These are phyloP conservation scores for Agapornis canus DNA, from an alignment of 2,797 vertebrate species.

Conservation along the genomic window DNA sequence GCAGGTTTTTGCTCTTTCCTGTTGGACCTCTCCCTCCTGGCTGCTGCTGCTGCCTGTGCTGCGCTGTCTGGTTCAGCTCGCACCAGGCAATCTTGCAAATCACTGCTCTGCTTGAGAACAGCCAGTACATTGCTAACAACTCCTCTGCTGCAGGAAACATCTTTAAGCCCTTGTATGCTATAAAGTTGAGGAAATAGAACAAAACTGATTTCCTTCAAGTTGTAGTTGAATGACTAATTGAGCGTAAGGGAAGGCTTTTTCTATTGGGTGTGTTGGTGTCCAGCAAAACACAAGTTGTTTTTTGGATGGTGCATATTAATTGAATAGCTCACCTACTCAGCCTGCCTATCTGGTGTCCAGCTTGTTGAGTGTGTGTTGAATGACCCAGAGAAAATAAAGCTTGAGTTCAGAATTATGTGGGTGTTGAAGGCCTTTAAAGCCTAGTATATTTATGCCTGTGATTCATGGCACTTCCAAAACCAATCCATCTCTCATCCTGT, in stretches of 20 bases:
- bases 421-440: slow-evolving; percentile 10
- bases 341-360: background rate
- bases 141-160: background rate
- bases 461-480: slow-evolving; percentile 22
- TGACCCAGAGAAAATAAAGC: background rate
- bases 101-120: background rate
- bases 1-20: background rate
- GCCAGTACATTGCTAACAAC: background rate
- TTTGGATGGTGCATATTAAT: background rate
- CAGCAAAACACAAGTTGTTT: background rate
- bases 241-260: background rate
- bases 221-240: background rate
- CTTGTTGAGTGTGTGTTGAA: rapidly evolving
- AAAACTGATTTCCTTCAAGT: slow-evolving; percentile 5
- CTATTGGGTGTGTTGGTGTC: background rate
- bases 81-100: background rate
- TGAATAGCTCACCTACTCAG: background rate
- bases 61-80: background rate
- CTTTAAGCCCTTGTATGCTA: background rate
- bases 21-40: background rate
- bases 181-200: background rate
- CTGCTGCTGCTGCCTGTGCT: background rate
- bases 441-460: background rate
- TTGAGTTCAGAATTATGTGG: background rate
- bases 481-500: background rate